Evolutionary conservation across 2,888 invertebrate species (phyloP).

Genomic region (Cloeon dipterum): DNA sequence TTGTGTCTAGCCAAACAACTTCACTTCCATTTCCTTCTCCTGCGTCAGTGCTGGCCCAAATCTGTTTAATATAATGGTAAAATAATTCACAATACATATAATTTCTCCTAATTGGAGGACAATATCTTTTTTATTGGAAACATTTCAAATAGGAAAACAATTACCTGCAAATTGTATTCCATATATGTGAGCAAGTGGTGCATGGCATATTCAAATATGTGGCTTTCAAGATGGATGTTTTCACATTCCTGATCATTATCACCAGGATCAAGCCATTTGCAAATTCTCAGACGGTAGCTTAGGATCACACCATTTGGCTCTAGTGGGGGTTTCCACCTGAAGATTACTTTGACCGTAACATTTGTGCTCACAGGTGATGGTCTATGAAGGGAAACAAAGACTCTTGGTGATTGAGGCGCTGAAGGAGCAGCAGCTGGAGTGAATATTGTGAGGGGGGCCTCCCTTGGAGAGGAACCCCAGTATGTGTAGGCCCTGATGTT

Average conservation of each 20-base stretch:
- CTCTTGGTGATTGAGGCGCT: conserved; percentile 44
- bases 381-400: conserved; percentile 34
- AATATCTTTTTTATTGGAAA: too few relatives aligned
- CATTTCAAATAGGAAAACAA: not conserved
- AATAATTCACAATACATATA: not conserved
- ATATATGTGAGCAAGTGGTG: conserved; percentile 30
- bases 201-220: conserved; percentile 30
- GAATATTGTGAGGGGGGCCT: conserved; percentile 31
- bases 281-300: conserved; percentile 49
- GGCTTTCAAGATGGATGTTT: conserved; percentile 23
- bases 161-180: conserved; percentile 43
- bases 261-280: too few relatives aligned
- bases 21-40: conserved; percentile 50
- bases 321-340: conserved; percentile 60
- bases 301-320: conserved; percentile 49
- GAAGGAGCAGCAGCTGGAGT: conserved; percentile 66
- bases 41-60: conserved; percentile 56
- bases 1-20: conserved; percentile 37
- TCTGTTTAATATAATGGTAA: conserved; percentile 24
- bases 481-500: conserved; percentile 60
- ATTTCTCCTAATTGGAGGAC: too few relatives aligned
- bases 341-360: conserved; percentile 28
- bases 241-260: conserved; percentile 2
- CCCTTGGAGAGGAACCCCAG: conserved; percentile 52
- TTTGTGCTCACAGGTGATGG: conserved; percentile 5